Conservation (phyloP, 2,797 vertebrate species). For the Caiman crocodilus region DNA sequence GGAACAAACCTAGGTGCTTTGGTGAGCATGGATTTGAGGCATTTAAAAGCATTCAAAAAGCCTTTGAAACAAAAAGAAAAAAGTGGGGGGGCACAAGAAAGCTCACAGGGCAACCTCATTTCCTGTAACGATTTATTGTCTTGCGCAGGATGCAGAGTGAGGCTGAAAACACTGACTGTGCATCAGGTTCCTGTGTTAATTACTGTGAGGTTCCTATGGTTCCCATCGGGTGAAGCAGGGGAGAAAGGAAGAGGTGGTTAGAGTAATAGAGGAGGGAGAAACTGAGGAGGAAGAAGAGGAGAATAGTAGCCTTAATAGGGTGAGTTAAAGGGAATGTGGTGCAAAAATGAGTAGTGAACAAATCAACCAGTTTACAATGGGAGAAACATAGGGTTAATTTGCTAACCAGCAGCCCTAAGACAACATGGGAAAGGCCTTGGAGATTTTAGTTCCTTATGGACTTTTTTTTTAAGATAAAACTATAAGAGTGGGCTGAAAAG, state of each 20-base stretch:
- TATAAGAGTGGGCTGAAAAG: not conserved
- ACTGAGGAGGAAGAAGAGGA: too few relatives aligned
- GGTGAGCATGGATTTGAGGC: not conserved
- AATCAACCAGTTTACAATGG: not conserved
- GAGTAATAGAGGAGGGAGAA: not conserved
- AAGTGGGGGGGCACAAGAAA: not conserved
- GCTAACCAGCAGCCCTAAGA: not conserved
- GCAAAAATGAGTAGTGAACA: too few relatives aligned
- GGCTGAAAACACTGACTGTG: not conserved
- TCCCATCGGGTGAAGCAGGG: not conserved
- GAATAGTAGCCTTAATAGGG: not conserved
- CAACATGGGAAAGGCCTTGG: not conserved
- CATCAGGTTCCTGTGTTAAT: not conserved
- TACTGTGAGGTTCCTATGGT: not conserved
- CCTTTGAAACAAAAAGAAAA: not conserved
- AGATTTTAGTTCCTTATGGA: not conserved
- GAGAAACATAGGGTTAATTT: not conserved
- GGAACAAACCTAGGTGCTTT: not conserved
- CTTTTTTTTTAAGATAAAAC: too few relatives aligned
- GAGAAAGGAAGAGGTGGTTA: not conserved
- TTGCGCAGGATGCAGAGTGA: not conserved
- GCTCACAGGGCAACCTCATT: not conserved
- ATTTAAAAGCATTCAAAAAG: not conserved
- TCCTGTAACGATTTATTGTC: not conserved
- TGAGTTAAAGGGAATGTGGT: not conserved